Percentiles rank a stretch among this genome's conserved stretches.
phyloP scores from a whole-genome alignment of 2,888 invertebrate genomes.

The Drosophila lacicola region DNA sequence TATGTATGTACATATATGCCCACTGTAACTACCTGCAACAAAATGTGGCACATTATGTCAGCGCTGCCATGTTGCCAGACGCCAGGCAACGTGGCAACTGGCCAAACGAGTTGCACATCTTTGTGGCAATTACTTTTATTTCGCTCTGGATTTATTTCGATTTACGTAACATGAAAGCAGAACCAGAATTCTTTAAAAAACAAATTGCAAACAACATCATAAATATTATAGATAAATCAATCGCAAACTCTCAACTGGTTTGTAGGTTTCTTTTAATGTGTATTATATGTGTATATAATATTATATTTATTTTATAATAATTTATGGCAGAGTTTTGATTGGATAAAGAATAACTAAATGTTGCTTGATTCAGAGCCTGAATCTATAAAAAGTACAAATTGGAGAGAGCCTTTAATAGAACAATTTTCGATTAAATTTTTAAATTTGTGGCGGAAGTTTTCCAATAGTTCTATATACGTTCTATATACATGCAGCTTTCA shows the following conservation, averaged over 20 bases:
- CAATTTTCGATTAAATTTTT: too few species aligned
- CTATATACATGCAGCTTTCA: too few species aligned
- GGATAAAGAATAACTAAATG: too few species aligned
- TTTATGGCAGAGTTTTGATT: too few species aligned
- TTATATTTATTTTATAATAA: neutral
- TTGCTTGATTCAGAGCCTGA: too few species aligned
- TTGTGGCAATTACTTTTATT: constrained; percentile 3
- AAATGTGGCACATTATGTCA: constrained; percentile 69
- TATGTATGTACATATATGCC: constrained; percentile 4
- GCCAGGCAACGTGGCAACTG: constrained; percentile 35
- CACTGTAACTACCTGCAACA: constrained; percentile 28
- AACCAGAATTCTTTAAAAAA: constrained; percentile 19
- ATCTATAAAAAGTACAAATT: too few species aligned
- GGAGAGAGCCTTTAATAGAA: too few species aligned
- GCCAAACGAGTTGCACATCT: constrained; percentile 61
- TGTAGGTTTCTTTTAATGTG: neutral
- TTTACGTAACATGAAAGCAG: neutral
- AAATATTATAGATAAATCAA: constrained; percentile 47
- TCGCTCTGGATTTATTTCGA: neutral
- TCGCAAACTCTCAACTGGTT: constrained; percentile 34
- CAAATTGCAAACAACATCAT: constrained; percentile 11
- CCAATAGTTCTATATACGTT: too few species aligned
- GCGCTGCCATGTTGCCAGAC: constrained; percentile 65
- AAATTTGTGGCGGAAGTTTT: too few species aligned
- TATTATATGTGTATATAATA: neutral